Evolutionary conservation across 2,113 vertebrate genomes (phyloP).

Genomic region (Xyrauchen texanus): DNA sequence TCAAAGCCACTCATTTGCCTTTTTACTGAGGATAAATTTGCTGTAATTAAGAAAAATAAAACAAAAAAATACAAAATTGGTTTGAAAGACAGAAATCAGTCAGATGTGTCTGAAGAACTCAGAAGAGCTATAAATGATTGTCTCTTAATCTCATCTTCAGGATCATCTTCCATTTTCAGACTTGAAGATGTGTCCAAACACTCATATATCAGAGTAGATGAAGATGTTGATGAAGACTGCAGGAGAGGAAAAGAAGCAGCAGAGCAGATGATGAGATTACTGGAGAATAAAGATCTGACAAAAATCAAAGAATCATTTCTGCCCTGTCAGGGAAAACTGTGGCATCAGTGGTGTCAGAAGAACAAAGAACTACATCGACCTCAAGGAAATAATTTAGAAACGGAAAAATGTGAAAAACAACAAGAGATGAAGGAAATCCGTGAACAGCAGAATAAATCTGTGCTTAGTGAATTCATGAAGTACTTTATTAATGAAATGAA

Average conservation of each 20-base stretch:
- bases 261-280: not conserved
- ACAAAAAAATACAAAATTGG: not conserved
- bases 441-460: not conserved
- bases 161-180: not conserved
- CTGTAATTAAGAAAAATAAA: not conserved
- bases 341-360: conserved; percentile 7
- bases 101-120: not conserved
- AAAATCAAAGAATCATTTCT: conserved; percentile 18
- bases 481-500: too few species aligned
- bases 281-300: not conserved
- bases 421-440: not conserved
- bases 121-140: not conserved
- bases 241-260: not conserved
- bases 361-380: conserved; percentile 13
- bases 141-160: not conserved
- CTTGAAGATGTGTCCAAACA: not conserved
- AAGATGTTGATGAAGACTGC: not conserved
- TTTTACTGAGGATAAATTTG: not conserved
- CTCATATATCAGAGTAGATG: not conserved
- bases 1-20: not conserved
- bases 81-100: not conserved
- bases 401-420: not conserved
- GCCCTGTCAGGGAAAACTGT: conserved; percentile 14
- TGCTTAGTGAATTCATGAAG: not conserved
- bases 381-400: not conserved